A percentile compares a stretch with the other conserved stretches of the same genome.
These are phyloP conservation scores for Pelagia noctiluca DNA, from an alignment of 30 jellyfish, hydroid and myxozoan species.

Conservation along the genomic window DNA sequence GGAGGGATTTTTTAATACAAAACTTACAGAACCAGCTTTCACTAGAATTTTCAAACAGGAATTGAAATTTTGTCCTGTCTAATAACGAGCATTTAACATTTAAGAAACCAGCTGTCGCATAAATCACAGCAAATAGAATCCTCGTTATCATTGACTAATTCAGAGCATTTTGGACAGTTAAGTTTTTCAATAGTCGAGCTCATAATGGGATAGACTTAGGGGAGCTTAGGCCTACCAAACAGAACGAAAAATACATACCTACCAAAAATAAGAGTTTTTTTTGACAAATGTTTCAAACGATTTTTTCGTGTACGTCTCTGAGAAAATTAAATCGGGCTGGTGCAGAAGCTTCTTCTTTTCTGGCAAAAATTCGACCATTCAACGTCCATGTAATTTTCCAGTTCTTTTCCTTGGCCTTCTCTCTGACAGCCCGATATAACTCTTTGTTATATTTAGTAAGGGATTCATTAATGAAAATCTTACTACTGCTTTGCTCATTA, in stretches of 20 bases:
- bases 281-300: not conserved
- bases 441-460: slow-evolving; percentile 14
- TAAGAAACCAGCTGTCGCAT: slow-evolving; percentile 14
- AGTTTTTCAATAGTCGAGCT: not conserved
- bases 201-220: not conserved
- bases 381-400: slow-evolving; percentile 11
- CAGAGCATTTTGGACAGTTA: slow-evolving; percentile 15
- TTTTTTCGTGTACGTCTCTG: slow-evolving; percentile 2
- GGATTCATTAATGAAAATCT: slow-evolving; percentile 16
- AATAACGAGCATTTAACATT: slow-evolving; percentile 11
- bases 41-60: not conserved
- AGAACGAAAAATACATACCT: not conserved
- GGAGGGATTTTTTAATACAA: slow-evolving; percentile 15
- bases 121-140: slow-evolving; percentile 20
- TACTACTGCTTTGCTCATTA: not conserved
- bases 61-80: not conserved
- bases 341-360: not conserved
- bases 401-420: not conserved
- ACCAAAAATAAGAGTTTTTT: slow-evolving; percentile 4
- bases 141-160: not conserved
- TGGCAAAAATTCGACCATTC: slow-evolving; percentile 11
- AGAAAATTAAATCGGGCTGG: not conserved
- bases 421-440: not conserved
- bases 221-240: not conserved
- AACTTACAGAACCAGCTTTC: slow-evolving; percentile 26